phyloP scores from a whole-genome alignment of 2,888 invertebrate genomes.

The Drosophila gaucha region DNA sequence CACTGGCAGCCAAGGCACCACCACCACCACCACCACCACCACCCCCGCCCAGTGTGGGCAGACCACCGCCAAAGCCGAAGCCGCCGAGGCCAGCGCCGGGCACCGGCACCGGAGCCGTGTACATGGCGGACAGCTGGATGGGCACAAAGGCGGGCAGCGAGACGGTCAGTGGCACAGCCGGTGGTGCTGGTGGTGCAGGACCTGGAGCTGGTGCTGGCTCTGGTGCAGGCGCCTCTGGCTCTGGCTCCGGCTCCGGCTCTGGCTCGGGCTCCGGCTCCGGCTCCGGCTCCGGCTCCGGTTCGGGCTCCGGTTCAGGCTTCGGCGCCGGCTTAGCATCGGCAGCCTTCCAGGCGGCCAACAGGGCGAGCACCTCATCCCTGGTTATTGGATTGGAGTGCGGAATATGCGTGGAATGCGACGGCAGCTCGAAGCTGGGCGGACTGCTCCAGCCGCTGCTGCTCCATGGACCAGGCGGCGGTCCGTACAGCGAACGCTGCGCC shows the following conservation, averaged over 20 bases:
- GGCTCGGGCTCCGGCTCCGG: conserved; percentile 52
- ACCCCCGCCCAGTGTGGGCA: conserved; percentile 6
- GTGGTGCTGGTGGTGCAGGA: conserved; percentile 82
- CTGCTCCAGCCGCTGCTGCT: conserved; percentile 62
- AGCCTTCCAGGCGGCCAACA: conserved; percentile 79
- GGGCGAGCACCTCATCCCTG: conserved; percentile 78
- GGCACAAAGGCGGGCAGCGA: conserved; percentile 83
- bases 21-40: conserved; percentile 18
- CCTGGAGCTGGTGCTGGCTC: conserved; percentile 76
- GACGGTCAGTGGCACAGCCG: conserved; percentile 81
- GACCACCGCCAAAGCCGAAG: conserved; percentile 29
- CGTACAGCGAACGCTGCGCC: conserved; percentile 28
- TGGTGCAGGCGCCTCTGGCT: conserved; percentile 49
- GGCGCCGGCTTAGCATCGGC: conserved; percentile 66
- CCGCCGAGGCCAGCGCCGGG: conserved; percentile 51
- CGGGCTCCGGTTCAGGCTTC: conserved; percentile 75
- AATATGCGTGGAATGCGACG: conserved; percentile 53
- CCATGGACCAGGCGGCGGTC: conserved; percentile 10
- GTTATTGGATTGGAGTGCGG: conserved; percentile 69
- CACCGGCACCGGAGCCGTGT: conserved; percentile 80
- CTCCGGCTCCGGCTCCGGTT: conserved; percentile 60
- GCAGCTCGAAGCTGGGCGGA: conserved; percentile 43
- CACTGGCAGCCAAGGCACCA: conserved; percentile 23
- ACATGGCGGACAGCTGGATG: conserved; percentile 84
- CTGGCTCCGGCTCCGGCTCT: conserved; percentile 82